Evolutionary conservation across 2,888 invertebrate genomes (phyloP).

Genomic region (Lasius platythorax): DNA sequence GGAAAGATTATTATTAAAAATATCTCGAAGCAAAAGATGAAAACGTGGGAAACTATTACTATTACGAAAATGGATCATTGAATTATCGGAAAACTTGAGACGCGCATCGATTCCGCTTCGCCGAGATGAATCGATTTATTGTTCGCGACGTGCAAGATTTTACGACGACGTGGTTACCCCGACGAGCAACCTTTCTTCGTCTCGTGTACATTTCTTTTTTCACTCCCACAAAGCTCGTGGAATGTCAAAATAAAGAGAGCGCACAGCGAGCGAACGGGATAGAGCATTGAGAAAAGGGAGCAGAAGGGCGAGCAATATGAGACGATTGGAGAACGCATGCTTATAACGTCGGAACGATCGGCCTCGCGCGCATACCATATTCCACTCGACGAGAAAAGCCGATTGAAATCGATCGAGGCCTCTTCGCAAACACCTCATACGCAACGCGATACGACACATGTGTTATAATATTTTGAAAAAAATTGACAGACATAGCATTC

Average conservation of each 20-base stretch:
- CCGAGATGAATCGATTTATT: constrained; percentile 35
- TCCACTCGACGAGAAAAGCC: constrained; percentile 34
- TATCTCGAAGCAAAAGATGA: background rate
- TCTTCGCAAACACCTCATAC: constrained; percentile 43
- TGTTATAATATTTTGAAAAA: constrained; percentile 2
- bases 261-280: constrained; percentile 9
- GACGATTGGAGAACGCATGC: constrained; percentile 31
- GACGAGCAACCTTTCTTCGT: background rate
- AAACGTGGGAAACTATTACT: background rate
- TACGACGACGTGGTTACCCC: constrained; percentile 5
- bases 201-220: background rate
- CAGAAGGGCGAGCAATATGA: constrained; percentile 25
- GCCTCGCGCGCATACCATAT: constrained; percentile 17
- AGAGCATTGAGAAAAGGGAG: background rate
- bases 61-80: background rate
- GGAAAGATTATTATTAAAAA: background rate
- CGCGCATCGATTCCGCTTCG: background rate
- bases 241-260: constrained; percentile 37
- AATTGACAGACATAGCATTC: background rate
- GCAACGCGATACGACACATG: background rate
- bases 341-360: constrained; percentile 56
- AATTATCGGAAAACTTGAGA: background rate
- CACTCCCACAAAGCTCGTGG: background rate
- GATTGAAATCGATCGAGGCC: constrained; percentile 66
- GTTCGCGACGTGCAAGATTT: constrained; percentile 15